Evolutionary conservation across 2,888 invertebrate species (phyloP).

Genomic region (Peribatodes rhomboidaria): DNA sequence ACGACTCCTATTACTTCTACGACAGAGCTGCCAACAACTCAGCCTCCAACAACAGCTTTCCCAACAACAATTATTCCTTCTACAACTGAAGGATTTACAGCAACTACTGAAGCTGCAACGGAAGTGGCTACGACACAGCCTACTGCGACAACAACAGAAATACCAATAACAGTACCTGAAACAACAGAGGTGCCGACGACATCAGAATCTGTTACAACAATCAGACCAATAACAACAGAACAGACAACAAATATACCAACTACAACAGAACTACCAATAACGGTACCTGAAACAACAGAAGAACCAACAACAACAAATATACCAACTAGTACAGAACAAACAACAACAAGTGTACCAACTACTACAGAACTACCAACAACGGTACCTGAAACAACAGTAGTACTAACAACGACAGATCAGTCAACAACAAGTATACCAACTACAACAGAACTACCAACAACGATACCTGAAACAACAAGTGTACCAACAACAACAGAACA

Average conservation of each 20-base stretch:
- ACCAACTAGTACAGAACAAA: not conserved
- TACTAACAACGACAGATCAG: constrained; percentile 16
- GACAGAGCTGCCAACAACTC: constrained; percentile 1
- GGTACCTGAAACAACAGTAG: constrained; percentile 18
- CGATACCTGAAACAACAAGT: constrained; percentile 7
- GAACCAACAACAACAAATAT: constrained; percentile 1
- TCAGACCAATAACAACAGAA: constrained; percentile 15
- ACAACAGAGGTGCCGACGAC: constrained; percentile 19
- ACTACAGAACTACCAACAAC: not conserved
- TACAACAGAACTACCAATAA: constrained; percentile 13
- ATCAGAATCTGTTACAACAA: constrained; percentile 24
- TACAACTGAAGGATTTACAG: not conserved
- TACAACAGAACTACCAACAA: constrained; percentile 17
- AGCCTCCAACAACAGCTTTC: not conserved
- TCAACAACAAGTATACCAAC: constrained; percentile 9
- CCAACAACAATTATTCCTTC: not conserved
- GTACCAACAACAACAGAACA: constrained; percentile 16
- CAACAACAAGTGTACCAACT: constrained; percentile 8
- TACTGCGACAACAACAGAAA: constrained; percentile 12
- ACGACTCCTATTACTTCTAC: constrained; percentile 13
- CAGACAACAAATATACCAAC: constrained; percentile 15
- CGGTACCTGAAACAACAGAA: constrained; percentile 15
- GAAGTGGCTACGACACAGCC: constrained; percentile 6
- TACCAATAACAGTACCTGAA: constrained; percentile 19
- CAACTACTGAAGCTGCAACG: constrained; percentile 6